Evolutionary conservation across 2,797 vertebrate genomes (phyloP).

Genomic region (Cirrhinus mrigala): DNA sequence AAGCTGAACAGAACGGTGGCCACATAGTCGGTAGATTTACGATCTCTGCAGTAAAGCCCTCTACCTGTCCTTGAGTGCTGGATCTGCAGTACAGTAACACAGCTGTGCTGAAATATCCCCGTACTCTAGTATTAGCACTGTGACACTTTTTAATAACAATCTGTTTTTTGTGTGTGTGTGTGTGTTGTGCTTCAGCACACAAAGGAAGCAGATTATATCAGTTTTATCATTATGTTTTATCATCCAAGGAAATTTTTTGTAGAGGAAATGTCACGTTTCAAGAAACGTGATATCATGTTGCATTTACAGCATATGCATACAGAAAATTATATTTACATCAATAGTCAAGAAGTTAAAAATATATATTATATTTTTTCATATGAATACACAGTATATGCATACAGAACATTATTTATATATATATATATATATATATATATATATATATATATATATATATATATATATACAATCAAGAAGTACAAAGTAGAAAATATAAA

Average conservation of each 20-base stretch:
- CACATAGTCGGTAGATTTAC: constrained; percentile 58
- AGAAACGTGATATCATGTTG: not conserved
- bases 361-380: no score
- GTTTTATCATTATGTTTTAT: no score
- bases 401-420: no score
- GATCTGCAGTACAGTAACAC: constrained; percentile 11
- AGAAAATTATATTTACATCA: no score
- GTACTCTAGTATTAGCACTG: not conserved
- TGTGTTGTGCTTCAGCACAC: not conserved
- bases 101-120: not conserved
- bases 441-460: no score
- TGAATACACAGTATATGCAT: no score
- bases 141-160: constrained; percentile 10
- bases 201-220: not conserved
- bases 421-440: no score
- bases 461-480: no score
- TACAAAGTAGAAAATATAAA: no score
- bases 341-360: no score
- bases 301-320: not conserved
- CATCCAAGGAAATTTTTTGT: not conserved
- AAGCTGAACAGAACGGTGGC: constrained; percentile 9
- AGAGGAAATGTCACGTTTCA: not conserved
- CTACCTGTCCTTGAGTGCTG: constrained; percentile 46
- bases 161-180: no score
- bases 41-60: constrained; percentile 57